Conservation (phyloP, 2,113 vertebrate genomes). For the Lucifuga dentata region DNA sequence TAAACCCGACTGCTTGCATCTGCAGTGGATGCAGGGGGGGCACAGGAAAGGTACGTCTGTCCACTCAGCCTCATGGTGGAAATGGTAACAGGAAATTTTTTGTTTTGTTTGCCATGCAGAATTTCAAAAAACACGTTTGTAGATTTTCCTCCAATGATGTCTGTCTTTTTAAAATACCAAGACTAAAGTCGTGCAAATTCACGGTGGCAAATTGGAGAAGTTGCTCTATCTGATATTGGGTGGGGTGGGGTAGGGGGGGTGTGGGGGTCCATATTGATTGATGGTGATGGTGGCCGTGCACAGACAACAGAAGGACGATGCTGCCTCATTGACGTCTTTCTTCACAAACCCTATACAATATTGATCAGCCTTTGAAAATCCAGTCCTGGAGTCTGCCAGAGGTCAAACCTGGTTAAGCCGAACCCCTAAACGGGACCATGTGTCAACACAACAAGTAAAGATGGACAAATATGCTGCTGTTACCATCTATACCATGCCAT, state of each 20-base stretch:
- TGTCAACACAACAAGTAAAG: neutral
- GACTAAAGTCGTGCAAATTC: too few species aligned
- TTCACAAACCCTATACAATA: constrained; percentile 40
- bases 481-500: too few species aligned
- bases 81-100: too few species aligned
- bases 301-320: constrained; percentile 74
- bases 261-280: constrained; percentile 76
- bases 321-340: constrained; percentile 32
- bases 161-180: too few species aligned
- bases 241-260: neutral
- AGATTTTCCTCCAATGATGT: too few species aligned
- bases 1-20: constrained; percentile 90
- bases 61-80: neutral
- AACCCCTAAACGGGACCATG: constrained; percentile 7
- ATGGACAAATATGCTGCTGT: too few species aligned
- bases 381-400: neutral
- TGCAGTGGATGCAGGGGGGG: constrained; percentile 89
- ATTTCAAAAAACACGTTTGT: too few species aligned
- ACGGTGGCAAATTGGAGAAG: constrained; percentile 22
- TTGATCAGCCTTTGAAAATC: constrained; percentile 66
- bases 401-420: constrained; percentile 24
- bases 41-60: constrained; percentile 92
- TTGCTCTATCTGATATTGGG: constrained; percentile 16
- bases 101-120: too few species aligned
- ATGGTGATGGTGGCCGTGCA: constrained; percentile 13